Base-by-base conservation (phyloP, 1,140 invertebrate species). In the Ceratosolen fusciceps region DNA sequence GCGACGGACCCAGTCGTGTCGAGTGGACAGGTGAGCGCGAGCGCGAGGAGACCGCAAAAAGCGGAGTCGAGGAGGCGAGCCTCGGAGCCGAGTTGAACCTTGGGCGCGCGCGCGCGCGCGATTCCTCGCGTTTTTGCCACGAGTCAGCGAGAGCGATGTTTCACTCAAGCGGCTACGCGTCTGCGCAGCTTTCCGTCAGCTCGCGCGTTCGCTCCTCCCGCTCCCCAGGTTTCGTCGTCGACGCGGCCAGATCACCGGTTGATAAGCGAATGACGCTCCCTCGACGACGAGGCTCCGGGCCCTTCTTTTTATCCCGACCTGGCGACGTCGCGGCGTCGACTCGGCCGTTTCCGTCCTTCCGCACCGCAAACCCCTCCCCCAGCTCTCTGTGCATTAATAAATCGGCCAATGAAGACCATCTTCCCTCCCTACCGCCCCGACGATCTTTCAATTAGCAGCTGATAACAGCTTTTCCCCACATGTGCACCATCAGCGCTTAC, bases 121-220 rank as follows among this genome's bases (percentile, higher is more conserved):
- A 85, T 84, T 82, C 82, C 72, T 83, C 77, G 81, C 77, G 82
- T 87, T 85, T 85, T 84, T 85, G 86, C 82, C 83, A 56, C 71
- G 60, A 65, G 62, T 58, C 81, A 81, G 77, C 80, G 37, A 85
- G 78, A 83, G 73, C 85, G 84, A 86, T 84, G 83, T 86, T 86
- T 86, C 85, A 86, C 85, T 86, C 85, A 85, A 37, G 81, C 65
- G 5, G 49, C 56, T 19, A 2, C 26, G 10, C n/a, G 16, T 24
- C 39, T n/a, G 24, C 58, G 39, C n/a, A n/a, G n/a, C 74, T 24
- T 52, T 37, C 14, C 26, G 58, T 2, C 24, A 37, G 21, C 72
- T 39, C 24, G 39, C 34, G 39, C 24, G 71, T 19, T n/a, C n/a
- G n/a, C 21, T 10, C n/a, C 52, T n/a, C n/a, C n/a, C 12, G 5